Evolutionary conservation across 2,888 invertebrate genomes (phyloP).

Genomic region (Iselma pallidipennis): DNA sequence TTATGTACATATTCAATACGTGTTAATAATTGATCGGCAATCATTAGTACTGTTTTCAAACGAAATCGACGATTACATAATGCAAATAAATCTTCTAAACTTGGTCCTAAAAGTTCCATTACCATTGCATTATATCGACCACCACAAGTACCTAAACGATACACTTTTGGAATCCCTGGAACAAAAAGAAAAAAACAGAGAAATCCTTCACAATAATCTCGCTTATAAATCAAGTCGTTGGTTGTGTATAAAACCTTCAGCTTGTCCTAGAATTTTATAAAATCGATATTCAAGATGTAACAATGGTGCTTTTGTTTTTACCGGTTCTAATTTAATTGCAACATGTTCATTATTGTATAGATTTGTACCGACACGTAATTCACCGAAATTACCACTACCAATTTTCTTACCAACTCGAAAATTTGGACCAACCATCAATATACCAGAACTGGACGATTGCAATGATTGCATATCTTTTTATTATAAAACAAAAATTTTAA

Average conservation of each 20-base stretch:
- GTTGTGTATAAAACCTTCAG: too few species aligned
- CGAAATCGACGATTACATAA: constrained; percentile 72
- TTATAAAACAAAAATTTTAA: constrained; percentile 21
- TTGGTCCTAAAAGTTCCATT: constrained; percentile 73
- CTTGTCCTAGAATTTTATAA: constrained; percentile 98
- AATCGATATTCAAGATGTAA: constrained; percentile 99
- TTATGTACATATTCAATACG: constrained; percentile 99
- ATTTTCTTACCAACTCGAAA: constrained; percentile 99
- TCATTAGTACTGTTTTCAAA: constrained; percentile 73
- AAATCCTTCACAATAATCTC: too few species aligned
- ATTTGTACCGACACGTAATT: constrained; percentile 98
- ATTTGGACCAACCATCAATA: constrained; percentile 99
- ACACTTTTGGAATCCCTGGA: constrained; percentile 70
- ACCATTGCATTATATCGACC: constrained; percentile 74
- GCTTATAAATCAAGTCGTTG: too few species aligned
- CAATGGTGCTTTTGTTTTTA: constrained; percentile 99
- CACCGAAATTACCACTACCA: constrained; percentile 99
- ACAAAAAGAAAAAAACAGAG: not conserved
- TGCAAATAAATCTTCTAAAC: constrained; percentile 74
- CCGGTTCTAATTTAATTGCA: constrained; percentile 99
- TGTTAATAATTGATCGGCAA: constrained; percentile 76
- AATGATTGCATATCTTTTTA: constrained; percentile 75
- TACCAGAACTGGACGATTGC: constrained; percentile 82
- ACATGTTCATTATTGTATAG: constrained; percentile 99
- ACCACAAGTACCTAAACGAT: constrained; percentile 75